phyloP scores from a whole-genome alignment of 2,113 vertebrate genomes.

The Turdus rufiventris region DNA sequence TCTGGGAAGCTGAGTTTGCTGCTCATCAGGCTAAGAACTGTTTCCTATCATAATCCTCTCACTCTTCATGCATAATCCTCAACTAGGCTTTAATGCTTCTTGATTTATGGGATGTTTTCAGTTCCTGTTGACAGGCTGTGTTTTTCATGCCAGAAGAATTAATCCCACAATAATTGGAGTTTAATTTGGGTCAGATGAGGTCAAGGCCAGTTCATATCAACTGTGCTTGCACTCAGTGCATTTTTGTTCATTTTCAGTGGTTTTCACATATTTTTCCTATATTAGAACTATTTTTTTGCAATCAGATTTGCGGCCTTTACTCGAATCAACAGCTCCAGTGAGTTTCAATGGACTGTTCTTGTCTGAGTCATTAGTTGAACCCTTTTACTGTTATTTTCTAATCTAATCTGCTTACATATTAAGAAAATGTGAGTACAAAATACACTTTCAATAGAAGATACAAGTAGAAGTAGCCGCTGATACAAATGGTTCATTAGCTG shows the following conservation, averaged over 20 bases:
- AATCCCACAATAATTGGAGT: neutral
- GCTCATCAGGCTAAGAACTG: constrained; percentile 31
- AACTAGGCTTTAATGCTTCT: constrained; percentile 11
- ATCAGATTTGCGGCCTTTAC: neutral
- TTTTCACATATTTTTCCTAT: neutral
- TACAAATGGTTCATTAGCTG: neutral
- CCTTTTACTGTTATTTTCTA: neutral
- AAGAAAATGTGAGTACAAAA: neutral
- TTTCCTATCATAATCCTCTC: constrained; percentile 26
- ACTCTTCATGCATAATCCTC: constrained; percentile 21
- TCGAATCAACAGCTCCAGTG: neutral
- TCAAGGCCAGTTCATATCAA: neutral
- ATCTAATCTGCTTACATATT: neutral
- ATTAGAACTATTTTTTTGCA: neutral
- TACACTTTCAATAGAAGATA: neutral
- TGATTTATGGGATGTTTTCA: constrained; percentile 21
- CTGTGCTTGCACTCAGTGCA: neutral
- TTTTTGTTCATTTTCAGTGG: neutral
- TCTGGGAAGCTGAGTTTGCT: constrained; percentile 9
- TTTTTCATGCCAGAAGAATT: neutral
- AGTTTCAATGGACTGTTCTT: neutral
- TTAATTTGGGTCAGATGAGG: constrained; percentile 10
- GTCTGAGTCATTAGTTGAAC: neutral
- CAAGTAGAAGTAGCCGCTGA: neutral
- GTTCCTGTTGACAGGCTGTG: constrained; percentile 39